Evolutionary conservation across 2,797 vertebrate species (phyloP), one percentile per base, ranked within the genome.

Genomic region (Chiloscyllium punctatum): DNA sequence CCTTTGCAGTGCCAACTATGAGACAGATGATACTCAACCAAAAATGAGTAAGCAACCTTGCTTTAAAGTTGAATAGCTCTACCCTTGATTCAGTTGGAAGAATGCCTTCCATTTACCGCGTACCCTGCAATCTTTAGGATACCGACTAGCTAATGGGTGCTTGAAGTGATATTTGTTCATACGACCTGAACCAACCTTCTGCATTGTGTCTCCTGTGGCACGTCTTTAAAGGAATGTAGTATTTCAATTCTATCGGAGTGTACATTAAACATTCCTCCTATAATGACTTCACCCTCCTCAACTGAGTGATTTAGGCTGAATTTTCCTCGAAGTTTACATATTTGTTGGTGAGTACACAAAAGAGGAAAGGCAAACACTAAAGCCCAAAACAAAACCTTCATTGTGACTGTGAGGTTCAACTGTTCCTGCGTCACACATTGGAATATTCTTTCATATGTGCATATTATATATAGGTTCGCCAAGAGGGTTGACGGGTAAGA

Each of bases 181-280:
- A 30, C 18, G 1, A n/a, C 33, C 30, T 91, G 30, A 66, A 91
- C 88, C 66, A 2, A 91, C 88, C 88, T 91, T 91, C 66, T 62
- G 53, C 88, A 91, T 6, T 91, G 27, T 62, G 88, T 91, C 66
- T 91, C 88, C 57, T 30, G 53, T n/a, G 88, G 88, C n/a, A 33
- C 33, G 4, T 33, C 18, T 91, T 53, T 66, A 21, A 66, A 91
- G 6, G 53, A 30, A 66, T 91, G 30, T 21, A 18, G 4, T 6
- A 11, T 4, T 91, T 91, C 88, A 7, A 91, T 18, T 57, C 88
- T 91, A 53, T 91, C 88, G 1, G 88, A 91, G 62, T 91, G 88
- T 16, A 91, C 57, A 27, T 91, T 91, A 66, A 91, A 91, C 57
- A 91, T 91, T 62, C 88, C 88, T 33, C 88, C 88, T n/a, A 91